phyloP scores from a whole-genome alignment of 2,888 invertebrate species.

The Blastobasis lacticolella region DNA sequence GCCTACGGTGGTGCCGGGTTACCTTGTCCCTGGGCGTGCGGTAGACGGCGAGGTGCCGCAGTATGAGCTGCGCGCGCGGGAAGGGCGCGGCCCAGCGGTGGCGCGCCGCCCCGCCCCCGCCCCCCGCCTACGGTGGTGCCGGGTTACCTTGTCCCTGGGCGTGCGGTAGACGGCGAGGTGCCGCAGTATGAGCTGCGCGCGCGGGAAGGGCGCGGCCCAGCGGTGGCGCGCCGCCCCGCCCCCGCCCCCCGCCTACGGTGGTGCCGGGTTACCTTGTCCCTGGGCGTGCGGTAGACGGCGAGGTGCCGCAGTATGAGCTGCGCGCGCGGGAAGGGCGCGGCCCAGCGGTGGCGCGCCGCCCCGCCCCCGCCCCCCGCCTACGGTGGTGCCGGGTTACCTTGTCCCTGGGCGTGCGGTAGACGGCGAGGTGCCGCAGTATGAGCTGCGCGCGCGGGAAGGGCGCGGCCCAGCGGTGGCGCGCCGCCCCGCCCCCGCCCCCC shows the following conservation, averaged over 20 bases:
- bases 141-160: slow-evolving; percentile 81
- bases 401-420: slow-evolving; percentile 89
- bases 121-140: background rate
- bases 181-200: slow-evolving; percentile 89
- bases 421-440: slow-evolving; percentile 87
- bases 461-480: slow-evolving; percentile 79
- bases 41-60: slow-evolving; percentile 86
- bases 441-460: slow-evolving; percentile 95
- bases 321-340: slow-evolving; percentile 93
- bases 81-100: slow-evolving; percentile 85
- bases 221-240: slow-evolving; percentile 75
- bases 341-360: slow-evolving; percentile 76
- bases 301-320: slow-evolving; percentile 89
- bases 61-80: background rate
- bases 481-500: slow-evolving; percentile 83
- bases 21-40: slow-evolving; percentile 89
- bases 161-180: slow-evolving; percentile 91
- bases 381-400: slow-evolving; percentile 85
- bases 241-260: slow-evolving; percentile 85
- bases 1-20: slow-evolving; percentile 85
- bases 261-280: slow-evolving; percentile 86
- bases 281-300: slow-evolving; percentile 89
- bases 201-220: slow-evolving; percentile 92
- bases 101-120: slow-evolving; percentile 62
- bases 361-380: slow-evolving; percentile 86